Evolutionary conservation across 2,797 vertebrate genomes (phyloP), one percentile per base, ranked within the genome.

Genomic region (Lagocephalus sceleratus): DNA sequence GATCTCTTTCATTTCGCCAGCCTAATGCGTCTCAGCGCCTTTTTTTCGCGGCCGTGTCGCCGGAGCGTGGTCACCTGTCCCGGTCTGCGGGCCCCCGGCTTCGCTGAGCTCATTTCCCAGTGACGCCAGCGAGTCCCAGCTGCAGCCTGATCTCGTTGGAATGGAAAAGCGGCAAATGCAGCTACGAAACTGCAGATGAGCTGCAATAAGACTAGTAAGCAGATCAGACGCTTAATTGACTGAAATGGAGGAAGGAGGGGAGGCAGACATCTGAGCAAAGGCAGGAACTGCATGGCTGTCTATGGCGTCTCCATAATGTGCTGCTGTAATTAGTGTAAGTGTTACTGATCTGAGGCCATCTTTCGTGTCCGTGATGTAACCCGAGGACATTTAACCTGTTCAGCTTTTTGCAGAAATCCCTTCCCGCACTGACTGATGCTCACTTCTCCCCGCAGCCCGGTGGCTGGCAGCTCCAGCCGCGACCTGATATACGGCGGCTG

Each of bases 71-170:
- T 81, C 82, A 82, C 83, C 84, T 75, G 73, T 60, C 65, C 58
- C 54, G 42, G 69, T 57, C 78, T 73, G 61, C 66, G 48, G 23
- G 60, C 70, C 58, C 65, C 32, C 54, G 23, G 19, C 74, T 84
- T 76, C 63, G 68, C 82, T 72, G 70, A 84, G 81, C 73, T 78
- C 68, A 69, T 78, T 85, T 66, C 63, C 73, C 75, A 77, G 69
- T 75, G 83, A 84, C 73, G 69, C 65, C 75, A 79, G 85, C 67
- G 74, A 80, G 76, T 73, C 80, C 71, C 76, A 83, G 80, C 81
- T 84, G 85, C 78, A 73, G 68, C 58, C 41, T 81, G 78, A 85
- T 85, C 84, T 85, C 64, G 67, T 85, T 84, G 77, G 71, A 83
- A 83, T 71, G 73, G 79, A 71, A 73, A 83, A 71, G 65, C 75